Evolutionary conservation across 2,888 invertebrate genomes (phyloP).

Genomic region (Morinoia aosen): DNA sequence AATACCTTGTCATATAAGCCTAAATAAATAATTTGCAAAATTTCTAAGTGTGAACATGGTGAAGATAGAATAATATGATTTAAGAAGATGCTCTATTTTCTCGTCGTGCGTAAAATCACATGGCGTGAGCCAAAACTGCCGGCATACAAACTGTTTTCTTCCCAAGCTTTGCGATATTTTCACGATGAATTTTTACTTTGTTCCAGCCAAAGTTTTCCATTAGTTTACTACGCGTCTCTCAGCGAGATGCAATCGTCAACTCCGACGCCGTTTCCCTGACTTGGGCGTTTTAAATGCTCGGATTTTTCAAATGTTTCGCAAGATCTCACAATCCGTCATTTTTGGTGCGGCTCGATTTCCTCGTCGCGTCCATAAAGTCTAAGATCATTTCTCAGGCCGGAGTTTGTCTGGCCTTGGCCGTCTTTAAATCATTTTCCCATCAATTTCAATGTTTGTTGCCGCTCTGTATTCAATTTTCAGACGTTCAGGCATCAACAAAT

Average conservation of each 20-base stretch:
- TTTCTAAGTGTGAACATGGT: no score
- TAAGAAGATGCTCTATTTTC: neutral
- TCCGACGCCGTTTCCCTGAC: neutral
- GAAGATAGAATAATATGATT: no score
- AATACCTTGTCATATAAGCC: no score
- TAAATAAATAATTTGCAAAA: no score
- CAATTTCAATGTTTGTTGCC: constrained; percentile 18
- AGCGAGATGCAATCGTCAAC: neutral
- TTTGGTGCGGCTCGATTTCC: neutral
- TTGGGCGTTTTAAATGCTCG: neutral
- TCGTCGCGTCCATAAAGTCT: constrained; percentile 6
- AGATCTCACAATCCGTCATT: neutral
- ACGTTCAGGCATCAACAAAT: neutral
- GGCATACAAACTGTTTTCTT: neutral
- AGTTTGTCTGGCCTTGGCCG: constrained; percentile 10
- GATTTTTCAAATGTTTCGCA: neutral
- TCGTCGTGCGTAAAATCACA: neutral
- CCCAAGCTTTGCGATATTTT: neutral
- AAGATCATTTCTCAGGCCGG: constrained; percentile 33
- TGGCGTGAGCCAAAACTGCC: neutral
- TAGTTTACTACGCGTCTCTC: neutral
- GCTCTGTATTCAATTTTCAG: neutral
- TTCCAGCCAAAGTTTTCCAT: neutral
- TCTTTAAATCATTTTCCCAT: constrained; percentile 30
- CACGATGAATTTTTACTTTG: neutral